Evolutionary conservation across 2,113 vertebrate species (phyloP), one percentile per base, ranked within the genome.

Genomic region (Ondatra zibethicus): DNA sequence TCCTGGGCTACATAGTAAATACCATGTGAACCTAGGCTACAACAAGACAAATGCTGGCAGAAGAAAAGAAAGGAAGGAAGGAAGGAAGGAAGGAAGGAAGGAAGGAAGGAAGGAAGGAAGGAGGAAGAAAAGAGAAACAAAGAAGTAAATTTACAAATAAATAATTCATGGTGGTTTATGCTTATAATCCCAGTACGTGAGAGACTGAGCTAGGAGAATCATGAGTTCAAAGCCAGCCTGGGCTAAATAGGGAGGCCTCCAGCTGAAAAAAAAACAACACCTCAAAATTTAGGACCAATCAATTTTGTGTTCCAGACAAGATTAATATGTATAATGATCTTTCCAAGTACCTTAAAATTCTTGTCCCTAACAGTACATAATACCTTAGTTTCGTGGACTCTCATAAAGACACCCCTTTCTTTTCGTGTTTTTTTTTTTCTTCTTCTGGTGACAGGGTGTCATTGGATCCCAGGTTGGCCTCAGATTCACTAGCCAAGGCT

Each of bases 61-160:
- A 23, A 39, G 58, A 29, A 16, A 4, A 42, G 7, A 21, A 1
- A n/a, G 12, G 13, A 36, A 36, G 50, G 27, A 23, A 7, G 27
- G 6, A n/a, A 2, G 23, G 12, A 7, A 39, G 6, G 25, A 2
- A 39, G 13, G 7, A n/a, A n/a, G 55, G 39, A 7, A 8, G 17
- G 1, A 27, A 3, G 14, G 7, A 4, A 42, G 7, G 25, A 1
- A 39, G 13, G 5, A 19, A 58, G 17, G 5, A 1, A 58, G 55
- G 55, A 27, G 5, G n/a, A 5, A 23, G 17, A 36, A 36, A 14
- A 47, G 16, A 23, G 1, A 42, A 21, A 39, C 0, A 76, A 8
- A 78, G 1, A 78, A 33, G 10, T 29, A 78, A 33, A 50, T 55
- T 52, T 82, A 82, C 36, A 61, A 39, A 82, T 58, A 27, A 55